Evolutionary conservation across 2,888 invertebrate genomes (phyloP), one percentile per base, ranked within the genome.

Genomic region (Amblyjoppa proteus): DNA sequence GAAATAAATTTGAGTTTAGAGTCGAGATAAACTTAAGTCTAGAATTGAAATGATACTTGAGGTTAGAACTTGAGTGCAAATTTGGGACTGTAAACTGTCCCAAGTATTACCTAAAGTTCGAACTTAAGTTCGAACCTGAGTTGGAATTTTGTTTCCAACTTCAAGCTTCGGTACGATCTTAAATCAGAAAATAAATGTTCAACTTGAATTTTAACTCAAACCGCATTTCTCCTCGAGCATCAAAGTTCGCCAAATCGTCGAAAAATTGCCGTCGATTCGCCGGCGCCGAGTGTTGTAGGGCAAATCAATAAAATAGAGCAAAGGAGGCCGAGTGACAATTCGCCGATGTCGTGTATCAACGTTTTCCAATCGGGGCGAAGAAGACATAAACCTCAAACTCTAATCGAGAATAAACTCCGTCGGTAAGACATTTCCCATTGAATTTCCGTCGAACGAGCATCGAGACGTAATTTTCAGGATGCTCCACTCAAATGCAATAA

Each of bases 401-500:
- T 20, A 2, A 20, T 13, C 20, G 9, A 9, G 9, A 53, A 53
- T n/a, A 20, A 20, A n/a, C 53, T 69, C 70, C 64, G 73, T 71
- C 81, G 89, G 87, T 88, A 86, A 88, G 87, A 75, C 49, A 90
- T 91, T 92, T 92, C 92, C 87, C 88, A 88, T 85, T 85, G 86
- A 84, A 86, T 91, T 93, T 93, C 89, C 91, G 87, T 83, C 89
- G 89, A 92, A 90, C 88, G 88, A 64, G 77, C 56, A 41, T 83
- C 87, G 89, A 88, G 88, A 84, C 79, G 58, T 49, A 16, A 82
- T 80, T 83, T 77, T 73, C 74, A 88, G 88, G 88, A 88, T 87
- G 88, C 88, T 68, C 75, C 81, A 87, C 90, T 91, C 90, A 89
- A 90, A 88, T 89, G 85, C 89, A 92, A 92, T 91, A 92, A 92